phyloP scores from a whole-genome alignment of 1,140 invertebrate species.

The Hesperophylax magnus region DNA sequence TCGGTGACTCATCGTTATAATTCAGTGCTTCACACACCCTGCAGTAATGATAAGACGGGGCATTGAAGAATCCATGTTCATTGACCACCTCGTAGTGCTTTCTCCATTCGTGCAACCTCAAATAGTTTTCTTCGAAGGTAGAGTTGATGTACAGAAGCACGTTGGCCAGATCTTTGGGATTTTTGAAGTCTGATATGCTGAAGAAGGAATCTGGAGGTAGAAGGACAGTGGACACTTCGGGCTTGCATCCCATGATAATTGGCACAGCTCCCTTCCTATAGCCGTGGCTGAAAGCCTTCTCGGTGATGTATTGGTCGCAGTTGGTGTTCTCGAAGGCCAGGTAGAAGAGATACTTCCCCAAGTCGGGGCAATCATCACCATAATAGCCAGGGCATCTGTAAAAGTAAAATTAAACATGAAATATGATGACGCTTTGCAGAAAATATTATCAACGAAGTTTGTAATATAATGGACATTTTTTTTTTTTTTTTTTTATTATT shows the following conservation, averaged over 20 bases:
- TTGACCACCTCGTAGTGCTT: constrained; percentile 77
- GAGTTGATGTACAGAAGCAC: constrained; percentile 69
- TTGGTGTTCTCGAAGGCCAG: constrained; percentile 83
- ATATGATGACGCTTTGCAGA: too few relatives aligned
- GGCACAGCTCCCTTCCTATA: constrained; percentile 78
- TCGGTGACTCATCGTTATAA: constrained; percentile 70
- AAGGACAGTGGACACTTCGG: constrained; percentile 68
- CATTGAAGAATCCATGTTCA: constrained; percentile 80
- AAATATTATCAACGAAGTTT: too few relatives aligned
- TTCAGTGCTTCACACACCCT: constrained; percentile 84
- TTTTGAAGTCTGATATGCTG: constrained; percentile 83
- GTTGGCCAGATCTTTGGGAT: constrained; percentile 73
- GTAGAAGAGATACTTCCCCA: constrained; percentile 81
- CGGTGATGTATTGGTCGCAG: constrained; percentile 80
- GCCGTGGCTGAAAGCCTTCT: constrained; percentile 79
- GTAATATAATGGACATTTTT: too few relatives aligned
- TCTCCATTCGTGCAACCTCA: constrained; percentile 80
- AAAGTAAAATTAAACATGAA: constrained; percentile 40
- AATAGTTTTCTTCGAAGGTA: constrained; percentile 57
- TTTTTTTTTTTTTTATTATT: too few relatives aligned
- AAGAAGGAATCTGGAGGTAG: constrained; percentile 80
- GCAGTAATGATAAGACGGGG: constrained; percentile 82
- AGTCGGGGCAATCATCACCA: constrained; percentile 69
- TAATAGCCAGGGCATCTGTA: constrained; percentile 76
- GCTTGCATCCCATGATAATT: constrained; percentile 76